Conservation (phyloP, 2,113 vertebrate species). For the Phrynocephalus versicolor region DNA sequence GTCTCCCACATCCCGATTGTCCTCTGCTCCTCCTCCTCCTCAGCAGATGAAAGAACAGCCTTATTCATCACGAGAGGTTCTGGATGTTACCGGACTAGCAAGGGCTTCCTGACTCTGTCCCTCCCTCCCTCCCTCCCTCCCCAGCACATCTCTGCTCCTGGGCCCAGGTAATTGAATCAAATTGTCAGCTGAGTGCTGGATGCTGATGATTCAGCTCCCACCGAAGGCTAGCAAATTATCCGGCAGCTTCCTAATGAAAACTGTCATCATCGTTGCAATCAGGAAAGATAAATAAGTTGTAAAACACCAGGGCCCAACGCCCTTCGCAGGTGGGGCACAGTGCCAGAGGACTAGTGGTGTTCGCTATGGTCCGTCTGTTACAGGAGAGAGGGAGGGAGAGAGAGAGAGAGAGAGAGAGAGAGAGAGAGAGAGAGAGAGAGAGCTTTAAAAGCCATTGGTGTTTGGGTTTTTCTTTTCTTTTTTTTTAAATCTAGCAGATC, state of each 20-base stretch:
- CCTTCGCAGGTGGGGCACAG: slow-evolving; percentile 53
- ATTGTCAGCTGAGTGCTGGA: slow-evolving; percentile 53
- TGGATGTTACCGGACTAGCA: neutral
- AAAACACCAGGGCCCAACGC: slow-evolving; percentile 57
- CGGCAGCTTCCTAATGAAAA: slow-evolving; percentile 70
- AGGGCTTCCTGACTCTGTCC: neutral
- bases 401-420: slow-evolving; percentile 7
- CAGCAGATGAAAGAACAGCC: neutral
- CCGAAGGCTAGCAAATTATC: slow-evolving; percentile 68
- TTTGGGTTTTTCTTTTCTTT: too few species aligned
- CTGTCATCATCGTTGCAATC: slow-evolving; percentile 71
- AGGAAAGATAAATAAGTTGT: slow-evolving; percentile 74
- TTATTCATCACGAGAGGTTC: fast-evolving
- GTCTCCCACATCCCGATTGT: fast-evolving
- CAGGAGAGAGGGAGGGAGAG: fast-evolving
- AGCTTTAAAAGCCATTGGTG: neutral
- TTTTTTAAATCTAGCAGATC: too few species aligned
- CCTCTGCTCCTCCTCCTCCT: neutral
- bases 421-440: neutral
- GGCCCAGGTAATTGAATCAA: slow-evolving; percentile 48
- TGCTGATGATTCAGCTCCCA: slow-evolving; percentile 68
- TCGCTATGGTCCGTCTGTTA: slow-evolving; percentile 29
- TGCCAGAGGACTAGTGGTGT: slow-evolving; percentile 59
- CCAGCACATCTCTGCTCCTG: slow-evolving; percentile 39
- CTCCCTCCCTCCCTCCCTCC: neutral